These are phyloP conservation scores for Gadopsis bispinosus DNA, from an alignment of 2,797 vertebrate species.

Conservation along the genomic window DNA sequence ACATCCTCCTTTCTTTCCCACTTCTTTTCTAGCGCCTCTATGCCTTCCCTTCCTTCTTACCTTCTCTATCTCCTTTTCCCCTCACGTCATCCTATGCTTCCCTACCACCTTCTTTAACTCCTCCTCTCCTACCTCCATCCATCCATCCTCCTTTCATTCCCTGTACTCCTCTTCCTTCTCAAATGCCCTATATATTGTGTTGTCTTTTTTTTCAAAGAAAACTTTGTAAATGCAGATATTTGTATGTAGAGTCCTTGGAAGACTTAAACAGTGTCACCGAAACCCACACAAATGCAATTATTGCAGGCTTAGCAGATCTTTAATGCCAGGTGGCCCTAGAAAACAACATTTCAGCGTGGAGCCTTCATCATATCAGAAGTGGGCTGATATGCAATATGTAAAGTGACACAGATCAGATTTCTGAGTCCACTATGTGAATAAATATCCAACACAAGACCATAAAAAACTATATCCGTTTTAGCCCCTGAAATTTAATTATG, in stretches of 20 bases:
- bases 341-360: conserved; percentile 10
- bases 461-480: neutral
- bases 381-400: neutral
- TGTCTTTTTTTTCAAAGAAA: no score
- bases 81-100: neutral
- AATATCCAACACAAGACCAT: neutral
- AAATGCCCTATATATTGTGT: neutral
- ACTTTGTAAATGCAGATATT: no score
- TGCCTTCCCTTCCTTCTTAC: neutral
- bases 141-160: neutral
- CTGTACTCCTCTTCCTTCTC: neutral
- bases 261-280: neutral
- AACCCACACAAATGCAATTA: conserved; percentile 39
- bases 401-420: conserved; percentile 12
- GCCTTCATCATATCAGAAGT: conserved; percentile 1
- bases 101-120: neutral
- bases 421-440: neutral
- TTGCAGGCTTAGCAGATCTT: conserved; percentile 16
- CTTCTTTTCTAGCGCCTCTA: neutral
- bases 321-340: conserved; percentile 8
- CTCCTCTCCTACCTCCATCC: no score
- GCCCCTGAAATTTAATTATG: neutral
- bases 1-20: no score
- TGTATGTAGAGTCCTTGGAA: conserved; percentile 3
- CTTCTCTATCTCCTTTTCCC: neutral